phyloP scores from a whole-genome alignment of 2,888 invertebrate species.

The Rhimphoctona megacephalus region DNA sequence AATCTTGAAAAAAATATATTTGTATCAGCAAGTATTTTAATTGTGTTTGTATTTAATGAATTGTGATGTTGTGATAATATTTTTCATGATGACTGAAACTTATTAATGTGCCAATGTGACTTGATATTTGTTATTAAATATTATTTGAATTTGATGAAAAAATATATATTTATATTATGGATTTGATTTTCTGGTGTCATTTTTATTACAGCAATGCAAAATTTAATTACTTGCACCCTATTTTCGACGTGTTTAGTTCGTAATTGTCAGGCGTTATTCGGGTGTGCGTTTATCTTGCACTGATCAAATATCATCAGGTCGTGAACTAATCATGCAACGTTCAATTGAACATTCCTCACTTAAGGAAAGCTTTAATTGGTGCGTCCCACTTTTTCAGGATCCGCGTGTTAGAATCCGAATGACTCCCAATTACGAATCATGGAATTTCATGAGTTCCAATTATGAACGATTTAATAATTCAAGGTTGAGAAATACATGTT shows the following conservation, averaged over 20 bases:
- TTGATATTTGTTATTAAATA: too few relatives aligned
- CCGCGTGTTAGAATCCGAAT: background rate
- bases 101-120: too few relatives aligned
- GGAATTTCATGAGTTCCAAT: background rate
- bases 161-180: background rate
- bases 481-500: background rate
- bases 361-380: background rate
- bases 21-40: too few relatives aligned
- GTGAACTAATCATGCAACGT: background rate
- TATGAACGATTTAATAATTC: background rate
- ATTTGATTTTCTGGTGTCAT: background rate
- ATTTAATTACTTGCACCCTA: background rate
- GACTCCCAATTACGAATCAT: background rate
- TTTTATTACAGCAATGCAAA: background rate
- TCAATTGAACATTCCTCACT: constrained; percentile 21
- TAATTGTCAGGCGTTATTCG: background rate
- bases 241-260: background rate
- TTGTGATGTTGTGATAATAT: too few relatives aligned
- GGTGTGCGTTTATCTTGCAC: background rate
- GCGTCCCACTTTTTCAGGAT: background rate
- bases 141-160: background rate
- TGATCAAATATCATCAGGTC: background rate
- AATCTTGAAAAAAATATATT: too few relatives aligned
- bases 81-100: too few relatives aligned
- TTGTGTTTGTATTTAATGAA: too few relatives aligned